Percentiles rank a stretch among this genome's conserved stretches.
phyloP scores from a whole-genome alignment of 2,797 vertebrate genomes.

The Novumbra hubbsi region DNA sequence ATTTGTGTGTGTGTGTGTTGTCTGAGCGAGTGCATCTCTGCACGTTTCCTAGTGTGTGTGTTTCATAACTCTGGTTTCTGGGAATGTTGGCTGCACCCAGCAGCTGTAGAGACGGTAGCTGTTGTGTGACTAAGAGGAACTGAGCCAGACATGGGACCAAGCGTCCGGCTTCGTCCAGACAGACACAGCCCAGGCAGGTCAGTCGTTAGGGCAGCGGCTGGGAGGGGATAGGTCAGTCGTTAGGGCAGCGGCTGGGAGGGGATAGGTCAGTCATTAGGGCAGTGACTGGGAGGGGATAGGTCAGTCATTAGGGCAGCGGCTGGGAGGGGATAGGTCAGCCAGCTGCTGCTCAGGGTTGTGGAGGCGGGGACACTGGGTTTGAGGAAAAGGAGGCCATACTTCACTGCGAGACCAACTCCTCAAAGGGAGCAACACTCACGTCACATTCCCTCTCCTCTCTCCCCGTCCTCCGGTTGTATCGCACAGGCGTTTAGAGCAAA shows the following conservation, averaged over 20 bases:
- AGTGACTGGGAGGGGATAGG: conserved; percentile 77
- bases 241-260: conserved; percentile 78
- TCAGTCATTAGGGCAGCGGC: conserved; percentile 83
- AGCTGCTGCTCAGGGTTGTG: conserved; percentile 76
- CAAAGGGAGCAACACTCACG: conserved; percentile 28
- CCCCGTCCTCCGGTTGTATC: not conserved
- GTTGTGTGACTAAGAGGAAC: conserved; percentile 79
- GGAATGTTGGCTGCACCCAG: conserved; percentile 67
- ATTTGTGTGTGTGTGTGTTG: conserved; percentile 1
- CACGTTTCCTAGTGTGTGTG: conserved; percentile 7
- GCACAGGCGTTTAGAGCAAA: conserved; percentile 37
- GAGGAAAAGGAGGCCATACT: conserved; percentile 67
- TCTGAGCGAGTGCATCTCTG: conserved; percentile 21
- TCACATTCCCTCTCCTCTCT: not conserved
- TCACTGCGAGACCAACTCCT: conserved; percentile 65
- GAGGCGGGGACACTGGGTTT: conserved; percentile 27
- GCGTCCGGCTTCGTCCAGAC: conserved; percentile 86
- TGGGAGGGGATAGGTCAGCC: conserved; percentile 83
- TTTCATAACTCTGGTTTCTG: conserved; percentile 52
- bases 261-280: conserved; percentile 85
- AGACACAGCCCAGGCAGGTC: conserved; percentile 88
- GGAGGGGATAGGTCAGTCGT: conserved; percentile 81
- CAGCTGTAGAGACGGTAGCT: conserved; percentile 35
- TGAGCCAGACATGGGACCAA: conserved; percentile 92
- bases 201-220: conserved; percentile 80